Evolutionary conservation across 2,113 vertebrate species (phyloP).

Genomic region (rabbit (Oryctolagus cuniculus)): DNA sequence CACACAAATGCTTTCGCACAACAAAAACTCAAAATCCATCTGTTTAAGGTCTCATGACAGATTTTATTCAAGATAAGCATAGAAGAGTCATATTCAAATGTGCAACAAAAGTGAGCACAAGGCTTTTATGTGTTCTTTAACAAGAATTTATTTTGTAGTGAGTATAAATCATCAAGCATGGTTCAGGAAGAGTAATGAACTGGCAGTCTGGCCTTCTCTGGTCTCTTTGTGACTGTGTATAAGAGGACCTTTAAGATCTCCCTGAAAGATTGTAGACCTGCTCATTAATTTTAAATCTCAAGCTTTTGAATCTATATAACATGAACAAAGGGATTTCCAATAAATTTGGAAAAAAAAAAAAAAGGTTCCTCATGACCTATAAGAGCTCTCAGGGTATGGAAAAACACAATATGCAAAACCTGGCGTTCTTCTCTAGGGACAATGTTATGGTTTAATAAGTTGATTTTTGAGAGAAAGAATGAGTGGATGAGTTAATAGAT

Average conservation of each 20-base stretch:
- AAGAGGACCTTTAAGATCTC: slow-evolving; percentile 43
- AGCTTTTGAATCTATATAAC: slow-evolving; percentile 46
- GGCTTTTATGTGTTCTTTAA: slow-evolving; percentile 64
- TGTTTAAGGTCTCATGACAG: slow-evolving; percentile 56
- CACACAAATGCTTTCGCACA: slow-evolving; percentile 27
- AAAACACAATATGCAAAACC: background rate
- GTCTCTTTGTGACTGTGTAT: background rate
- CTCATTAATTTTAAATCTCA: slow-evolving; percentile 65
- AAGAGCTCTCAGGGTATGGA: background rate
- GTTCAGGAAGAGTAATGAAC: slow-evolving; percentile 36
- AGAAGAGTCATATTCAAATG: slow-evolving; percentile 54
- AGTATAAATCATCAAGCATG: slow-evolving; percentile 29
- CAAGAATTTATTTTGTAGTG: slow-evolving; percentile 15
- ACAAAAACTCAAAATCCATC: slow-evolving; percentile 65
- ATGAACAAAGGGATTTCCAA: slow-evolving; percentile 48
- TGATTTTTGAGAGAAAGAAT: slow-evolving; percentile 42
- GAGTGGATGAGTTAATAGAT: slow-evolving; percentile 5
- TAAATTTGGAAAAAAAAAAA: background rate
- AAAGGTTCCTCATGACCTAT: background rate
- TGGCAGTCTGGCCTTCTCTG: background rate
- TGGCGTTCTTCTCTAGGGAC: slow-evolving; percentile 43
- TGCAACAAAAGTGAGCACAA: slow-evolving; percentile 60
- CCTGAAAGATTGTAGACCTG: slow-evolving; percentile 55
- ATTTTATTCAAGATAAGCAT: slow-evolving; percentile 47
- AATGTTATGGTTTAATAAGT: slow-evolving; percentile 49